These are phyloP conservation scores for Elephantulus edwardii DNA, from an alignment of 2,113 vertebrate genomes.

Conservation along the genomic window DNA sequence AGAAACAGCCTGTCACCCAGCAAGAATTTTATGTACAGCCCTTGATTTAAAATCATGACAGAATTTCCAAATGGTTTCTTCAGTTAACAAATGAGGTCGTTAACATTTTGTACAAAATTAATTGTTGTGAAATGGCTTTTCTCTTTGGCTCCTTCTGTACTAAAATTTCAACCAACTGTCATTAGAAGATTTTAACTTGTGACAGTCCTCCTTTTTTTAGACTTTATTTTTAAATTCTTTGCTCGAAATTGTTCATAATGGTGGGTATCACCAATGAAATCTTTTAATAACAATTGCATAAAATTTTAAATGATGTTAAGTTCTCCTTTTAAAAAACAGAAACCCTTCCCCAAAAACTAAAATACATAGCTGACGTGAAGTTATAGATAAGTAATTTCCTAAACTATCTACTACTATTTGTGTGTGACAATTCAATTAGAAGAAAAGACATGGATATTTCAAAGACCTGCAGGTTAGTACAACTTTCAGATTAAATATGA, in stretches of 20 bases:
- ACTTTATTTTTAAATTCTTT: neutral
- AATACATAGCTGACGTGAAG: too few relatives aligned
- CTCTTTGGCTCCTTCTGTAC: neutral
- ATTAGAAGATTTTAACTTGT: neutral
- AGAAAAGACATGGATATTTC: too few relatives aligned
- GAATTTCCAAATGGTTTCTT: neutral
- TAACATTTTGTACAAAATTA: slow-evolving; percentile 42
- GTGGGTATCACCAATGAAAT: neutral
- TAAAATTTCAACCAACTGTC: neutral
- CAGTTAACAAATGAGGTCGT: slow-evolving; percentile 46
- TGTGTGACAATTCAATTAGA: too few relatives aligned
- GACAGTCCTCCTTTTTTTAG: neutral
- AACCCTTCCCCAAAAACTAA: too few relatives aligned
- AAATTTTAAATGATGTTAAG: neutral
- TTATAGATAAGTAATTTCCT: neutral
- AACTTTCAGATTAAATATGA: too few relatives aligned
- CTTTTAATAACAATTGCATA: neutral
- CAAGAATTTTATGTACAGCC: neutral
- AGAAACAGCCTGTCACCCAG: slow-evolving; percentile 21
- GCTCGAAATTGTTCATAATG: neutral
- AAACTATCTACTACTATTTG: too few relatives aligned
- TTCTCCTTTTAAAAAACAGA: neutral
- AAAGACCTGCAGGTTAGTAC: too few relatives aligned
- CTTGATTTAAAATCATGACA: slow-evolving; percentile 18
- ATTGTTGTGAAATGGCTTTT: neutral